Conservation (phyloP, 2,888 invertebrate species). For the Cosmopolites sordidus region DNA sequence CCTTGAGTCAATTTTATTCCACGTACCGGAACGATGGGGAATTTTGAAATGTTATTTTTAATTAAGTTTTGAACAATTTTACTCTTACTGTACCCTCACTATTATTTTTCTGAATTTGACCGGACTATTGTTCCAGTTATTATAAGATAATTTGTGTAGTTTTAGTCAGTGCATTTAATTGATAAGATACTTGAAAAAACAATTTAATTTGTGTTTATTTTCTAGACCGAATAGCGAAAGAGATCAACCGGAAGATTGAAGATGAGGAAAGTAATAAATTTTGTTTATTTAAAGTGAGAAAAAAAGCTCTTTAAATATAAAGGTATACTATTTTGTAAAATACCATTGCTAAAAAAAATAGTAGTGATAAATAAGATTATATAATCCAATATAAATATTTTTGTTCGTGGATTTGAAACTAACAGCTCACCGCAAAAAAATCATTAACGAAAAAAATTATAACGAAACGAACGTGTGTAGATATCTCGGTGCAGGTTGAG, state of each 20-base stretch:
- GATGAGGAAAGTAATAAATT: constrained; percentile 2
- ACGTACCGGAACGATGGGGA: too few relatives aligned
- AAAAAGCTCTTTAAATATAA: constrained; percentile 5
- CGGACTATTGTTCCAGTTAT: too few relatives aligned
- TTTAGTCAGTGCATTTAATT: too few relatives aligned
- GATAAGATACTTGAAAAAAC: too few relatives aligned
- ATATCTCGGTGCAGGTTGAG: neutral
- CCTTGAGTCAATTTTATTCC: too few relatives aligned
- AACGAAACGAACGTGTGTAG: neutral
- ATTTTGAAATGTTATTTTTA: too few relatives aligned
- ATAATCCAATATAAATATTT: constrained; percentile 12
- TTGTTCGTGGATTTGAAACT: constrained; percentile 2
- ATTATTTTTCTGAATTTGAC: too few relatives aligned
- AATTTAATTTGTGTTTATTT: neutral
- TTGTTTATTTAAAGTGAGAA: constrained; percentile 5
- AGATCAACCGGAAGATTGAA: neutral
- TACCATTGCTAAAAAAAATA: constrained; percentile 12
- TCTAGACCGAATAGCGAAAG: neutral
- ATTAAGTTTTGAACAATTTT: too few relatives aligned
- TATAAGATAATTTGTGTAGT: too few relatives aligned
- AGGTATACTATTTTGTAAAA: constrained; percentile 17
- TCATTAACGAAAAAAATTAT: neutral
- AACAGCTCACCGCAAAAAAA: too few relatives aligned
- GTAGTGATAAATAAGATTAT: constrained; percentile 18
- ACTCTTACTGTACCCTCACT: too few relatives aligned